Percentiles rank a stretch among this genome's conserved stretches.
Conservation (phyloP, 2,797 vertebrate species). For the Acanthornis magna region DNA sequence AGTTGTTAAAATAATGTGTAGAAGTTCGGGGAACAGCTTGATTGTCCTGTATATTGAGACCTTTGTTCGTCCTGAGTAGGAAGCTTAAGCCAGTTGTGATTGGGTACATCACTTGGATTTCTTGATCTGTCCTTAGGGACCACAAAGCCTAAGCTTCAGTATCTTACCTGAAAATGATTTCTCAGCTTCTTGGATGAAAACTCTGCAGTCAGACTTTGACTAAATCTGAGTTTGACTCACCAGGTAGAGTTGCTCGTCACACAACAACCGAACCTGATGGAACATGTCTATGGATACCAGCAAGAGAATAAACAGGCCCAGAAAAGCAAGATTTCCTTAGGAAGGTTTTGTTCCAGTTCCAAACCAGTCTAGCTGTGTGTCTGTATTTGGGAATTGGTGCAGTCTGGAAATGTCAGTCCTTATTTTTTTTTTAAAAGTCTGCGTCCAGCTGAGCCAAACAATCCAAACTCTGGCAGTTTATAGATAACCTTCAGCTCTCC, state of each 20-base stretch:
- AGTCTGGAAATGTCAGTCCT: neutral
- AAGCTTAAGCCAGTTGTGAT: neutral
- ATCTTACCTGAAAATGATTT: neutral
- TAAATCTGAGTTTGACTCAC: neutral
- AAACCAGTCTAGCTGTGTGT: neutral
- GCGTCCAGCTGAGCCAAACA: neutral
- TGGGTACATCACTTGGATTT: neutral
- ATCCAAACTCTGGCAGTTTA: neutral
- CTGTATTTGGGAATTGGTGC: neutral
- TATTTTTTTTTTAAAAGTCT: neutral
- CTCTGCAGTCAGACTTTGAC: neutral
- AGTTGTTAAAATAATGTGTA: neutral
- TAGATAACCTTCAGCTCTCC: neutral
- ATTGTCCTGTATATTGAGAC: rapidly evolving
- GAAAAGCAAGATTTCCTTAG: neutral
- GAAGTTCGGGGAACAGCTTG: neutral
- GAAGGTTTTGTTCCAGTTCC: neutral
- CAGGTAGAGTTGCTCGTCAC: neutral
- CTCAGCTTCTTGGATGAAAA: neutral
- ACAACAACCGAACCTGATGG: rapidly evolving
- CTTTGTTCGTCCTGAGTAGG: neutral
- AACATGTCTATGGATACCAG: neutral
- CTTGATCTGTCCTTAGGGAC: neutral
- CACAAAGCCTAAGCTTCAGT: neutral
- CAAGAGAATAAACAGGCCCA: neutral